phyloP scores from a whole-genome alignment of 2,797 vertebrate genomes.

The Neosalanx taihuensis region DNA sequence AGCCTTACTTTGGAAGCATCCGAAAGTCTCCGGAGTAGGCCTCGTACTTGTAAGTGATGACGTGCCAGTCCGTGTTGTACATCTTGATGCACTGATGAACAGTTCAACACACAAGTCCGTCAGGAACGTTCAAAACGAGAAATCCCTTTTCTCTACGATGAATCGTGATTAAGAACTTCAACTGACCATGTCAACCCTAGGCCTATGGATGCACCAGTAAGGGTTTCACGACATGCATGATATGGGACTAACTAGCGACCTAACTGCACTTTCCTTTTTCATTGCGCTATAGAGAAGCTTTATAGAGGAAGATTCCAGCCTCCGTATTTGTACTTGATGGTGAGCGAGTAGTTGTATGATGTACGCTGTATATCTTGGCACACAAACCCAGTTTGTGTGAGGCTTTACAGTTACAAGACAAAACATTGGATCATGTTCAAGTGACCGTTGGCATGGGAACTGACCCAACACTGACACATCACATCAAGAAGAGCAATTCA shows the following conservation, averaged over 20 bases:
- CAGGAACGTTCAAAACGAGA: slow-evolving; percentile 23
- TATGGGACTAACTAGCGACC: neutral
- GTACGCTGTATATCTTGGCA: neutral
- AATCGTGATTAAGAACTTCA: too few relatives aligned
- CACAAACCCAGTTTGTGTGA: neutral
- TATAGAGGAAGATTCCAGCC: neutral
- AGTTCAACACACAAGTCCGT: slow-evolving; percentile 45
- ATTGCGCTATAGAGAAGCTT: neutral
- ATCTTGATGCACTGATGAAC: slow-evolving; percentile 93
- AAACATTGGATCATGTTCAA: neutral
- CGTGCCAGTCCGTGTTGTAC: slow-evolving; percentile 93
- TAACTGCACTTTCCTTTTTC: neutral
- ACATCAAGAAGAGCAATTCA: too few relatives aligned
- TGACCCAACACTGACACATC: too few relatives aligned
- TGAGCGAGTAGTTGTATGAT: neutral
- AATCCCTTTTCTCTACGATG: too few relatives aligned
- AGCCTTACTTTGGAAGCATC: slow-evolving; percentile 88
- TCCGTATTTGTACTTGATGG: neutral
- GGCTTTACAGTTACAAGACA: too few relatives aligned
- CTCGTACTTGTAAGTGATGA: slow-evolving; percentile 96
- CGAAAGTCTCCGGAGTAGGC: slow-evolving; percentile 95
- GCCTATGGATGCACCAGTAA: too few relatives aligned
- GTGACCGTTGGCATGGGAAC: neutral
- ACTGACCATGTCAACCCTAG: too few relatives aligned
- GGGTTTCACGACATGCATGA: too few relatives aligned